Percentiles rank a stretch among this genome's conserved stretches.
phyloP scores from a whole-genome alignment of 2,797 vertebrate genomes.

The Myotis pilosus region DNA sequence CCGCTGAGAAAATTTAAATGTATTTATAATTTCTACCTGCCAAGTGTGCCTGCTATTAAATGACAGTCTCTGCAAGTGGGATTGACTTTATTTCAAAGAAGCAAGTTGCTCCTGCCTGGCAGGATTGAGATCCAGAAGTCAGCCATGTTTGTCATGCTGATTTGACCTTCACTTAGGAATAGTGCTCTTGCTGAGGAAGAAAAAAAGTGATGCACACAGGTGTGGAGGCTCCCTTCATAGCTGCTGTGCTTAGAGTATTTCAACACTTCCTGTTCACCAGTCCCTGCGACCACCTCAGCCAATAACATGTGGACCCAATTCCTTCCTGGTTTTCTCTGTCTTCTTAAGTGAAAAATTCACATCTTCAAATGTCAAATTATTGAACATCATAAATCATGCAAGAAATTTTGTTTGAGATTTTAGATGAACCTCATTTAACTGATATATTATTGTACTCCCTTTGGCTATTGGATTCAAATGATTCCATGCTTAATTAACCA shows the following conservation, averaged over 20 bases:
- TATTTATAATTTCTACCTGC: slow-evolving; percentile 80
- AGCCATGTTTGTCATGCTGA: slow-evolving; percentile 72
- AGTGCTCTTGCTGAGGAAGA: slow-evolving; percentile 69
- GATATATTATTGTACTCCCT: slow-evolving; percentile 68
- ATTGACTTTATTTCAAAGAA: slow-evolving; percentile 77
- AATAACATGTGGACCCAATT: neutral
- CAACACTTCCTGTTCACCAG: neutral
- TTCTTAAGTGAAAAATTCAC: slow-evolving; percentile 19
- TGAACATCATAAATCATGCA: slow-evolving; percentile 60
- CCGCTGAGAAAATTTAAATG: slow-evolving; percentile 72
- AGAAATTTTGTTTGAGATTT: slow-evolving; percentile 61
- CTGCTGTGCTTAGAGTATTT: slow-evolving; percentile 34
- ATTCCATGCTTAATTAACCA: slow-evolving; percentile 74
- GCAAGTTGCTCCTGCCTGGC: slow-evolving; percentile 71
- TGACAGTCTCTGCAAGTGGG: slow-evolving; percentile 65
- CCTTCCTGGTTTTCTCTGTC: neutral
- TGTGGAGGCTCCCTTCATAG: slow-evolving; percentile 19
- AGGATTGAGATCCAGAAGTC: slow-evolving; percentile 76
- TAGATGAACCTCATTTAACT: slow-evolving; percentile 72
- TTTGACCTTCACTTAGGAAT: slow-evolving; percentile 76
- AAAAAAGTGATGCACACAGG: neutral
- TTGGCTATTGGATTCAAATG: slow-evolving; percentile 73
- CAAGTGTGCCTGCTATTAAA: slow-evolving; percentile 75
- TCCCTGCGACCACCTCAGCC: neutral
- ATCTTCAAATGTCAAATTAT: slow-evolving; percentile 53